Evolutionary conservation across 1,140 invertebrate species (phyloP), one percentile per base, ranked within the genome.

Genomic region (Sycobia sp.): DNA sequence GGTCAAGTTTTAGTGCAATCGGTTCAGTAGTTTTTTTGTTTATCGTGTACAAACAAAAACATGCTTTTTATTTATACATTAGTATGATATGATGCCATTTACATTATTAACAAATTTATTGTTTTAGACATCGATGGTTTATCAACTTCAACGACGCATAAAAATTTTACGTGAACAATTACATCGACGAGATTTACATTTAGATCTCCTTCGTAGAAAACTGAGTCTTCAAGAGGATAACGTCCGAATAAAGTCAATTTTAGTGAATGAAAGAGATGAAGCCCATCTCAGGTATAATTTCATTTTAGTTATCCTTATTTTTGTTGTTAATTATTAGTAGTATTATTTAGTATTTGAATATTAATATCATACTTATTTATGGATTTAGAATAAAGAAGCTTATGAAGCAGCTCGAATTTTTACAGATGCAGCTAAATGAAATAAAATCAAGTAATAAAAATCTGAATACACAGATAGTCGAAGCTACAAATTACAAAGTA

Each of bases 121-220:
- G n/a, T n/a, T 78, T 55, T 46, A 92, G 88, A 92, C 90, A 18
- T 90, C 91, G 4, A 87, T 91, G 4, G 89, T 93, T 9, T 94
- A 94, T 80, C 91, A 92, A 73, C 80, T 94, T 13, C 92, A 94
- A 81, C 82, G 91, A 46, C 84, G 91, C 57, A 88, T 94, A 1
- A 86, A 92, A 66, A 90, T 89, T 3, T 75, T 96, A 1, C 84
- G 93, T 16, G 94, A 97, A 73, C 93, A 96, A 76, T 79, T 96
- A 14, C 93, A 96, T 75, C 88, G 93, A 65, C 89, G 94, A 71
- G 94, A 97, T 77, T 84, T 97, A 4, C 94, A 97, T 76, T 80
- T 96, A 70, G 94, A 96, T 82, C 84, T 97, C 43, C 79, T 97
- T 18, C 83, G 94, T 22, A 88, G 93, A 67, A 97, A 97, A 79